These are phyloP conservation scores for Brachionus plicatilis DNA, from an alignment of 1,140 invertebrate genomes.

Conservation along the genomic window DNA sequence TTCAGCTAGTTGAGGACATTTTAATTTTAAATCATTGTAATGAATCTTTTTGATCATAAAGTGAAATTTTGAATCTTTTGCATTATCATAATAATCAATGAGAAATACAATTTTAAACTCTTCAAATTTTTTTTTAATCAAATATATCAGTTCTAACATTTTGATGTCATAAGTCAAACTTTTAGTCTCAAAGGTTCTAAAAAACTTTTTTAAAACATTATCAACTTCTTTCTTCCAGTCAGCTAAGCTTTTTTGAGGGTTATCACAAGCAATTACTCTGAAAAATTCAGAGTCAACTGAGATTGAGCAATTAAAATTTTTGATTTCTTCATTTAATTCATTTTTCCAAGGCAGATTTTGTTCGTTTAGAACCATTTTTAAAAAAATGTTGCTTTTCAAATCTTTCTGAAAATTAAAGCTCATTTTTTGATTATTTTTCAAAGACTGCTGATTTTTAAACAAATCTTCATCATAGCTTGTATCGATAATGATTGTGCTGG, in stretches of 20 bases:
- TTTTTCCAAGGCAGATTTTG: background rate
- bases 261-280: background rate
- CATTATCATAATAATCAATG: constrained; percentile 9
- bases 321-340: background rate
- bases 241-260: background rate
- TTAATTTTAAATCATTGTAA: background rate
- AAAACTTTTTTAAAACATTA: background rate
- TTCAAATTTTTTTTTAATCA: background rate
- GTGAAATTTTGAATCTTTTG: background rate
- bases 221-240: background rate
- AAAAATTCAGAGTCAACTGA: background rate
- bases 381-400: background rate
- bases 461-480: background rate
- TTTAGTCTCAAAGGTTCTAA: background rate
- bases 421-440: background rate
- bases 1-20: background rate
- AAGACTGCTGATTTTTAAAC: too few relatives aligned
- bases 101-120: background rate
- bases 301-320: background rate
- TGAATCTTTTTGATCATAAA: background rate
- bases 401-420: background rate
- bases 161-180: background rate
- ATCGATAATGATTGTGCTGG: background rate
- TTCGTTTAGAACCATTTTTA: background rate
- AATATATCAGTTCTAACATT: background rate